A percentile compares a stretch with the other conserved stretches of the same genome.
phyloP scores from a whole-genome alignment of 1,140 invertebrate species.

The Solenopsis fugax region DNA sequence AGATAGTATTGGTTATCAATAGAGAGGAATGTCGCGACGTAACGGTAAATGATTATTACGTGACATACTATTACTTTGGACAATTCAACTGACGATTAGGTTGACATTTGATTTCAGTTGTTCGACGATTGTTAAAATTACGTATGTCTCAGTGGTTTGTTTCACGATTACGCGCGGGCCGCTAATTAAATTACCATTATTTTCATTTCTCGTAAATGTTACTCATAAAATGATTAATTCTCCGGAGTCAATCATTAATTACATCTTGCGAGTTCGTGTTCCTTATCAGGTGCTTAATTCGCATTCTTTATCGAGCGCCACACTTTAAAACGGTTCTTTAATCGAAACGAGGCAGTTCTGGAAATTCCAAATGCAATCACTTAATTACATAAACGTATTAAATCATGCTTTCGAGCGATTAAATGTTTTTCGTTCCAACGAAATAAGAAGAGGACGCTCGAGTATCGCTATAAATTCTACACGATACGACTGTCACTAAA shows the following conservation, averaged over 20 bases:
- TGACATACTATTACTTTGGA: not conserved
- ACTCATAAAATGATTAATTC: not conserved
- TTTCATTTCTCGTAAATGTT: not conserved
- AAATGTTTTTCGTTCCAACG: conserved; percentile 13
- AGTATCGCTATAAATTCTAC: conserved; percentile 26
- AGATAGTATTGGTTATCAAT: conserved; percentile 15
- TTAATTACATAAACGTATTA: conserved; percentile 16
- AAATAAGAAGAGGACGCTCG: not conserved
- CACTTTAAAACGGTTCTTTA: not conserved
- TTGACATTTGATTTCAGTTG: conserved; percentile 5
- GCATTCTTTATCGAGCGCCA: not conserved
- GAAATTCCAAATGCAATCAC: not conserved
- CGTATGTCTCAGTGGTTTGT: not conserved
- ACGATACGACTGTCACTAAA: conserved; percentile 1
- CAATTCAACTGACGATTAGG: not conserved
- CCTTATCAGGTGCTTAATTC: not conserved
- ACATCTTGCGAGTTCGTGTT: not conserved
- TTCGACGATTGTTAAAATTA: not conserved
- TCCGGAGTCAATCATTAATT: not conserved
- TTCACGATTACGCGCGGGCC: not conserved
- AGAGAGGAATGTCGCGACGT: not conserved
- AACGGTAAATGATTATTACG: conserved; percentile 12
- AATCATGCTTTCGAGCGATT: conserved; percentile 7
- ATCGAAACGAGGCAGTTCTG: not conserved
- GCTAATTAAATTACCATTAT: not conserved